phyloP scores from a whole-genome alignment of 2,888 invertebrate species.

The Drosophila mayaguana region DNA sequence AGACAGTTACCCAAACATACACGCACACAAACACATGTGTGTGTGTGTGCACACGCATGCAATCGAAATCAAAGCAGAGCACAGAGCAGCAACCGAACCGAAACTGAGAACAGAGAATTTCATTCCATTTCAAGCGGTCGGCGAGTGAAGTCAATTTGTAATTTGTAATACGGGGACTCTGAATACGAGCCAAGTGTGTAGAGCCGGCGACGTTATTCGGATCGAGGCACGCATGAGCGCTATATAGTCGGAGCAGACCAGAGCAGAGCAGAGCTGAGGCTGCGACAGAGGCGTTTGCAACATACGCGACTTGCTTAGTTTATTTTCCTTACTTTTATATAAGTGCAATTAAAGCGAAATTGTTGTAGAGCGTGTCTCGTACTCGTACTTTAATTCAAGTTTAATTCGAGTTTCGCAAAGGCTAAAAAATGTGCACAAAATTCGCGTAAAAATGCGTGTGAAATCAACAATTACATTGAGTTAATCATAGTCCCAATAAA shows the following conservation, averaged over 20 bases:
- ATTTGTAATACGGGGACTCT: background rate
- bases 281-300: constrained; percentile 24
- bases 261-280: constrained; percentile 18
- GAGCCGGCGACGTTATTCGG: background rate
- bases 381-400: constrained; percentile 22
- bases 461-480: constrained; percentile 62
- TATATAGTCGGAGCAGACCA: background rate
- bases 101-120: constrained; percentile 22
- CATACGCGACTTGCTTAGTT: constrained; percentile 29
- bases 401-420: constrained; percentile 18
- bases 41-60: background rate
- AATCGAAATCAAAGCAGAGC: constrained; percentile 40
- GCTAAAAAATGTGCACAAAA: constrained; percentile 9
- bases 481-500: constrained; percentile 38
- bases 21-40: background rate
- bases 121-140: constrained; percentile 51
- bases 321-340: constrained; percentile 21
- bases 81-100: constrained; percentile 8
- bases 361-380: constrained; percentile 41
- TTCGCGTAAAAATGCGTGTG: constrained; percentile 28
- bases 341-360: constrained; percentile 52
- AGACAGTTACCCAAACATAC: background rate
- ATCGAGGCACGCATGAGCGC: constrained; percentile 42
- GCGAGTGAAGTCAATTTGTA: constrained; percentile 45
- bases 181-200: constrained; percentile 20